These are phyloP conservation scores for Cryptus viduatorius DNA, from an alignment of 2,888 invertebrate species.

Conservation along the genomic window DNA sequence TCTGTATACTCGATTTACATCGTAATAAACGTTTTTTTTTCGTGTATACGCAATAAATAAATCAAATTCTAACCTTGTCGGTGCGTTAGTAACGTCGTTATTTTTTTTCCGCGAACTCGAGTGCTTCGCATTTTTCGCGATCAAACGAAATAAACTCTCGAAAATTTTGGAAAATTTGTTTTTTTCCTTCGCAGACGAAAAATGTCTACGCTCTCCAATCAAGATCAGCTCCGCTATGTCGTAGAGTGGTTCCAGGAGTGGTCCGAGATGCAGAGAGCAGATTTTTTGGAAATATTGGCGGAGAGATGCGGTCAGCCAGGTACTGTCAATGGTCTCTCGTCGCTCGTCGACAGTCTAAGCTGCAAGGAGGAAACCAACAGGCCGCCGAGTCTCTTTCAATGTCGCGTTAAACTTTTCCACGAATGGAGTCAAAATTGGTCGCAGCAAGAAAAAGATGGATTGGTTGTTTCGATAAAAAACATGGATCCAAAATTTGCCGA, in stretches of 20 bases:
- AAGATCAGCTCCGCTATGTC: conserved; percentile 92
- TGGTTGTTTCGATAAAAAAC: conserved; percentile 90
- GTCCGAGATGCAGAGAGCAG: conserved; percentile 94
- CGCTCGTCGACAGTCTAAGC: conserved; percentile 88
- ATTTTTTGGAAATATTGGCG: conserved; percentile 92
- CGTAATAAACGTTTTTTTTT: neutral
- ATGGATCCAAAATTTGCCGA: conserved; percentile 90
- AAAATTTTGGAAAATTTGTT: neutral
- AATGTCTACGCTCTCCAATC: conserved; percentile 86
- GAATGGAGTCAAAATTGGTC: conserved; percentile 94
- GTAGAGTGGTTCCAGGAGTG: conserved; percentile 96
- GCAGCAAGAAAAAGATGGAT: conserved; percentile 89
- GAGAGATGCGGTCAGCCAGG: conserved; percentile 88
- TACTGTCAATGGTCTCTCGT: conserved; percentile 91
- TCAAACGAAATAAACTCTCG: neutral
- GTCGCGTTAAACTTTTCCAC: conserved; percentile 93
- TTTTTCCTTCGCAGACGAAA: conserved; percentile 71
- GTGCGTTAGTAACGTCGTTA: neutral
- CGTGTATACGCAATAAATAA: neutral
- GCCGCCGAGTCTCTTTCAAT: conserved; percentile 93
- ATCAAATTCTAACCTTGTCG: conserved; percentile 26
- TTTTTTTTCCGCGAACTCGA: neutral
- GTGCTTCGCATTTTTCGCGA: neutral
- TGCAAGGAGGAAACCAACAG: conserved; percentile 88
- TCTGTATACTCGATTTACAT: neutral